A percentile compares a stretch with the other conserved stretches of the same genome.
Evolutionary conservation across 92 coral and sea anemone genomes (phyloP).

Genomic region (Palythoa grandis): DNA sequence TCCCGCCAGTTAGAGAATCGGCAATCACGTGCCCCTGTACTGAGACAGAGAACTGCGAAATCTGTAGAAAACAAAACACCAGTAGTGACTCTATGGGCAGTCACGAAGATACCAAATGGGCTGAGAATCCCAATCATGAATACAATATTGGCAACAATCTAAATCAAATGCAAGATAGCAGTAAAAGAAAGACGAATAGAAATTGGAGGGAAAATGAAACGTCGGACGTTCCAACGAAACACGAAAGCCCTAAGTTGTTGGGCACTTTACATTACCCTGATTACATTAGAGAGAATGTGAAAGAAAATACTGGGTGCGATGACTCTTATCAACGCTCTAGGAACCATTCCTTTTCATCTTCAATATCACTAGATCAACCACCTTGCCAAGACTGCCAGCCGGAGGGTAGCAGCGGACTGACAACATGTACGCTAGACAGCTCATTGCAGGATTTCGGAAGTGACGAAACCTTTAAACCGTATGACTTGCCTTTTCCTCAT

Average conservation of each 20-base stretch:
- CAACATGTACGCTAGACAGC: conserved; percentile 5
- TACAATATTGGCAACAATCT: background rate
- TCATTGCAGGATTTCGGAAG: conserved; percentile 6
- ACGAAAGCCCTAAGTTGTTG: background rate
- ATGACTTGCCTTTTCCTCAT: conserved; percentile 41
- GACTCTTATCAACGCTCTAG: background rate
- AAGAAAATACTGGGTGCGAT: background rate
- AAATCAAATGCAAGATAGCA: background rate
- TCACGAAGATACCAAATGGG: conserved; percentile 22
- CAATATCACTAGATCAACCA: conserved; percentile 8
- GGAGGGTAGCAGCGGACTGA: conserved; percentile 24
- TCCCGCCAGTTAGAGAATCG: conserved; percentile 84
- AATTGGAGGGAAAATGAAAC: background rate
- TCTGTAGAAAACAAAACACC: conserved; percentile 37
- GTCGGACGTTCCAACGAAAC: background rate
- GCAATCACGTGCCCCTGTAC: conserved; percentile 71
- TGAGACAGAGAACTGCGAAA: conserved; percentile 57
- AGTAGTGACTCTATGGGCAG: conserved; percentile 2
- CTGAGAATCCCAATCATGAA: background rate
- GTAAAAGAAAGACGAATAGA: background rate
- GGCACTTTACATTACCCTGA: conserved; percentile 2
- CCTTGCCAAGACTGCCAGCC: background rate
- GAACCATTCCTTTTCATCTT: background rate
- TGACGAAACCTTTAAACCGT: conserved; percentile 27
- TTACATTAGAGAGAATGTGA: background rate